Percentiles rank a stretch among this genome's conserved stretches.
Conservation (phyloP, 2,113 vertebrate species). For the Pyxicephalus adspersus region DNA sequence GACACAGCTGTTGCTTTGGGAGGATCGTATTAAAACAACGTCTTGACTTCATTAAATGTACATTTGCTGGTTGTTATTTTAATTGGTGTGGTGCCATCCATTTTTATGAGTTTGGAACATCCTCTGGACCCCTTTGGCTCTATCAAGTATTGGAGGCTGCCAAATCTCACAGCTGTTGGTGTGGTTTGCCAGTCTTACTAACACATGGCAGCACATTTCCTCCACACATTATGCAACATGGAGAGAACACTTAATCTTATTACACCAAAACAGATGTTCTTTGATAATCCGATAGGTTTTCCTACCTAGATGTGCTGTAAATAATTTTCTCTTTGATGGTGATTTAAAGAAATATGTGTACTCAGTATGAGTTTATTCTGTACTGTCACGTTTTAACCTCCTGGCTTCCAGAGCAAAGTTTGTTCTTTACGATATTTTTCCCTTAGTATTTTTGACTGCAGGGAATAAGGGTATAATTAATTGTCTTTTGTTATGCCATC, state of each 20-base stretch:
- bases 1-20: not conserved
- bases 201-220: constrained; percentile 28
- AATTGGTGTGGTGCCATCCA: constrained; percentile 62
- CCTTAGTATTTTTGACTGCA: too few species aligned
- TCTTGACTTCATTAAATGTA: constrained; percentile 67
- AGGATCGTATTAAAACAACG: constrained; percentile 39
- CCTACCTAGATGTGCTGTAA: constrained; percentile 40
- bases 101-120: constrained; percentile 61
- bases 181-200: constrained; percentile 49
- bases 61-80: constrained; percentile 69
- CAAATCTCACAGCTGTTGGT: constrained; percentile 47
- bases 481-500: too few species aligned
- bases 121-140: constrained; percentile 45
- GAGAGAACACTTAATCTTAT: constrained; percentile 50
- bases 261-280: constrained; percentile 56
- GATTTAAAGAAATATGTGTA: not conserved
- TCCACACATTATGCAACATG: constrained; percentile 31
- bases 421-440: too few species aligned
- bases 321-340: constrained; percentile 50
- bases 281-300: constrained; percentile 41
- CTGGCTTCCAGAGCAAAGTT: not conserved
- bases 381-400: constrained; percentile 20
- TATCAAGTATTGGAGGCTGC: not conserved
- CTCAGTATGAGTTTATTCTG: not conserved
- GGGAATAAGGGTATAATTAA: too few species aligned